Evolutionary conservation across 2,113 vertebrate species (phyloP).

Genomic region (Macroglossus sobrinus): DNA sequence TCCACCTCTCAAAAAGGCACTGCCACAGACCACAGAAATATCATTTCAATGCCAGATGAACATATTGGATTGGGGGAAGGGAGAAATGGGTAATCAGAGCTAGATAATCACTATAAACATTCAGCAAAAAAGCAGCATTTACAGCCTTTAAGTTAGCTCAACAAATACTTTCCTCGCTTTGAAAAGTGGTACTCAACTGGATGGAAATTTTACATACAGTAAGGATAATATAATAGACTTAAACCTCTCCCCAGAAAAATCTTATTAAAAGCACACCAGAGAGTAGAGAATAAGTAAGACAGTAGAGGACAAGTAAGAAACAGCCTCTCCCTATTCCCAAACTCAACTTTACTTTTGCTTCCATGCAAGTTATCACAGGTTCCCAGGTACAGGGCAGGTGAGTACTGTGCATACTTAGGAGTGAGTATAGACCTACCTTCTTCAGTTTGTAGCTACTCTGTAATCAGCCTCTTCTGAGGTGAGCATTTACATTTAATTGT

Average conservation of each 20-base stretch:
- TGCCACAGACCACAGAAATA: not conserved
- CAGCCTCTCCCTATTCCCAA: not conserved
- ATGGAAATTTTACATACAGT: not conserved
- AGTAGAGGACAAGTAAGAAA: no score
- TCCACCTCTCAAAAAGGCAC: not conserved
- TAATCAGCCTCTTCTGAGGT: not conserved
- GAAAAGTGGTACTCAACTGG: not conserved
- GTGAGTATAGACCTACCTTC: not conserved
- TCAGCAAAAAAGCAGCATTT: not conserved
- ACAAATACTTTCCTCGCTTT: constrained; percentile 10
- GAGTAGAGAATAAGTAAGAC: not conserved
- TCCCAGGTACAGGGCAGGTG: not conserved
- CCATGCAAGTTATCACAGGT: not conserved
- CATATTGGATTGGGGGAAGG: not conserved
- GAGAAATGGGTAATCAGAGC: not conserved
- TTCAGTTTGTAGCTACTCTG: not conserved
- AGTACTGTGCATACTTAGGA: not conserved
- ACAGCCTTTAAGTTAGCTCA: not conserved
- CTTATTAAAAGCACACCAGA: not conserved
- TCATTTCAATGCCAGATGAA: not conserved
- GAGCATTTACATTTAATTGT: not conserved
- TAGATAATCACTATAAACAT: not conserved
- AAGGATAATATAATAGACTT: not conserved
- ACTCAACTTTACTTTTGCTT: not conserved
- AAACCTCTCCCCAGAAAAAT: not conserved